A percentile compares a stretch with the other conserved stretches of the same genome.
Conservation (phyloP, 2,113 vertebrate species). For the Pelobates fuscus region DNA sequence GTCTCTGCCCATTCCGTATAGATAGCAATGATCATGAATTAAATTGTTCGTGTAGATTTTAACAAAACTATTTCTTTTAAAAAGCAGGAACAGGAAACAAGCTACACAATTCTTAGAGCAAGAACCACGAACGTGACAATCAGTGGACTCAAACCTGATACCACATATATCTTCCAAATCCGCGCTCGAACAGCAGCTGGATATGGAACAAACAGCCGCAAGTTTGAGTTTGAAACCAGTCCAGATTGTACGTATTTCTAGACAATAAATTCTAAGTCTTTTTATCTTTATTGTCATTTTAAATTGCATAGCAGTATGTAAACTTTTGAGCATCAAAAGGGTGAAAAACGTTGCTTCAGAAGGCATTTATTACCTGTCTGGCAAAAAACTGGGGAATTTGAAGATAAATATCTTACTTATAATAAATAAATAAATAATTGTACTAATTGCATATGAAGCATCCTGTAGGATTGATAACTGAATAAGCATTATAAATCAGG, state of each 20-base stretch:
- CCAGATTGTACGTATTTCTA: constrained; percentile 87
- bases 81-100: constrained; percentile 99
- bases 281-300: not conserved
- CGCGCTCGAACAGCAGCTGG: constrained; percentile 94
- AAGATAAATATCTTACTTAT: no score
- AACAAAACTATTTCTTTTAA: constrained; percentile 63
- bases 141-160: constrained; percentile 90
- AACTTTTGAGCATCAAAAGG: no score
- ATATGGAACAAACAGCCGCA: constrained; percentile 91
- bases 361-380: no score
- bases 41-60: constrained; percentile 50
- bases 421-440: no score
- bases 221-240: constrained; percentile 96
- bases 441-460: no score
- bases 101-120: constrained; percentile 94
- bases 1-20: not conserved
- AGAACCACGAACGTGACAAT: constrained; percentile 92
- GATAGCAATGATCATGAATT: not conserved
- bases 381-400: no score
- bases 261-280: not conserved
- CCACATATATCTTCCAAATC: constrained; percentile 93
- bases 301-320: not conserved
- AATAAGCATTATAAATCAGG: no score
- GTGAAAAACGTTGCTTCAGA: no score
- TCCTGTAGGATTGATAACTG: no score